Percentiles rank a stretch among this genome's conserved stretches.
Evolutionary conservation across 2,888 invertebrate species (phyloP).

Genomic region (Diarsia mendica): DNA sequence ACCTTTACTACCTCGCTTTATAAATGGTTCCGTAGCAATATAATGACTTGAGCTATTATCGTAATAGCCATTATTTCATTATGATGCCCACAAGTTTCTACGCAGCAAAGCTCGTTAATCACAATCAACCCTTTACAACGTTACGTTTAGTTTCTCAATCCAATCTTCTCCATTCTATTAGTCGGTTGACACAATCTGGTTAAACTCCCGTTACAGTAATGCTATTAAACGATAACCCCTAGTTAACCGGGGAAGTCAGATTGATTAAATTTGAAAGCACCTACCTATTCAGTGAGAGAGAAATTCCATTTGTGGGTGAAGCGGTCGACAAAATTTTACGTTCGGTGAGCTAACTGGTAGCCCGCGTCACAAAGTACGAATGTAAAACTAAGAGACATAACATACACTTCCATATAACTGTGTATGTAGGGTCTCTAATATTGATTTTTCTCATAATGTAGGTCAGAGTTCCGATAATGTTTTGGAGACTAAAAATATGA

Average conservation of each 20-base stretch:
- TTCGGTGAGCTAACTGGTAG: constrained; percentile 18
- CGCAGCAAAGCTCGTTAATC: constrained; percentile 45
- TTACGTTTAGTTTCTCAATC: constrained; percentile 43
- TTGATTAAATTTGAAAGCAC: constrained; percentile 70
- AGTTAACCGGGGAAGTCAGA: constrained; percentile 60
- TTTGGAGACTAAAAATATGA: constrained; percentile 44
- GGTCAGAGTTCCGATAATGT: constrained; percentile 41
- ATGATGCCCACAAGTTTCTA: constrained; percentile 48
- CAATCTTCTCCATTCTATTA: constrained; percentile 45
- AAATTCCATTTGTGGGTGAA: constrained; percentile 60
- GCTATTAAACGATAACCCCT: constrained; percentile 67
- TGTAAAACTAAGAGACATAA: constrained; percentile 30
- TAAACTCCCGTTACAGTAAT: constrained; percentile 42
- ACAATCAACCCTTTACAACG: constrained; percentile 45
- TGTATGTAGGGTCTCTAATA: constrained; percentile 28
- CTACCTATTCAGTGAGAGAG: constrained; percentile 51
- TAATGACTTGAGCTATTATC: constrained; percentile 48
- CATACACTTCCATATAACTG: constrained; percentile 1
- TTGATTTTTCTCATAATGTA: constrained; percentile 54
- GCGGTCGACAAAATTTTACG: constrained; percentile 42
- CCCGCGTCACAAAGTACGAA: not conserved
- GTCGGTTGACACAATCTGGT: constrained; percentile 44
- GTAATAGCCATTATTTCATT: constrained; percentile 47
- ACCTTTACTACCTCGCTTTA: constrained; percentile 6
- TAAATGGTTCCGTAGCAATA: constrained; percentile 29